These are phyloP conservation scores for Macrosteles quadrilineatus DNA, from an alignment of 1,140 invertebrate genomes.

Conservation along the genomic window DNA sequence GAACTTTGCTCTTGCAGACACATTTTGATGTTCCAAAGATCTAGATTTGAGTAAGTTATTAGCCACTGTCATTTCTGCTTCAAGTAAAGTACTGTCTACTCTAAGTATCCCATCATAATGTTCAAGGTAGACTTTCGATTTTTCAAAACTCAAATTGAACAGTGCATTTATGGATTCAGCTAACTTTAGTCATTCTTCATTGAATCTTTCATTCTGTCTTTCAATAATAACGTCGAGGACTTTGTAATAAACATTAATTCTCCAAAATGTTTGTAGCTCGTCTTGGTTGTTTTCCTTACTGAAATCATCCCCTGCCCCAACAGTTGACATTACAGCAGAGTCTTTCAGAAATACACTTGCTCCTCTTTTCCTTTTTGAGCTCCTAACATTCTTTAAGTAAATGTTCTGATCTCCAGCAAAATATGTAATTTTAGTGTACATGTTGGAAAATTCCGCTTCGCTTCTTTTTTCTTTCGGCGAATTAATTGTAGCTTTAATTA, in stretches of 20 bases:
- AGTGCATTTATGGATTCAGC: background rate
- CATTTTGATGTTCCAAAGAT: background rate
- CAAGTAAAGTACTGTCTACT: slow-evolving; percentile 2
- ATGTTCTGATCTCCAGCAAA: background rate
- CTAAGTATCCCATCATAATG: background rate
- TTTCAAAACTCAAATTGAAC: background rate
- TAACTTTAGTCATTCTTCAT: slow-evolving; percentile 9
- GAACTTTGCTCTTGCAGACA: background rate
- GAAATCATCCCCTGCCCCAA: background rate
- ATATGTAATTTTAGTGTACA: background rate
- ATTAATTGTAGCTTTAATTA: slow-evolving; percentile 12
- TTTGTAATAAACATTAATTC: background rate
- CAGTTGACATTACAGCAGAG: slow-evolving; percentile 3
- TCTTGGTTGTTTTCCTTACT: background rate
- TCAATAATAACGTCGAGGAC: slow-evolving; percentile 5
- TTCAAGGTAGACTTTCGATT: too few relatives aligned
- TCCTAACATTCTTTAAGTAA: background rate
- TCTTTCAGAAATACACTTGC: slow-evolving; percentile 10
- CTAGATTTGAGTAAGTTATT: slow-evolving; percentile 2
- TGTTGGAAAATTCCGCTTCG: slow-evolving; percentile 2
- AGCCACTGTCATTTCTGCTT: slow-evolving; percentile 16
- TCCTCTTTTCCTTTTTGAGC: slow-evolving; percentile 34
- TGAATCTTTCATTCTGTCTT: slow-evolving; percentile 4
- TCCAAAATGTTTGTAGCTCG: background rate
- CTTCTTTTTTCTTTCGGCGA: slow-evolving; percentile 11